Base-by-base conservation (phyloP, 2,888 invertebrate genomes). In the Cryptocephalus primarius region DNA sequence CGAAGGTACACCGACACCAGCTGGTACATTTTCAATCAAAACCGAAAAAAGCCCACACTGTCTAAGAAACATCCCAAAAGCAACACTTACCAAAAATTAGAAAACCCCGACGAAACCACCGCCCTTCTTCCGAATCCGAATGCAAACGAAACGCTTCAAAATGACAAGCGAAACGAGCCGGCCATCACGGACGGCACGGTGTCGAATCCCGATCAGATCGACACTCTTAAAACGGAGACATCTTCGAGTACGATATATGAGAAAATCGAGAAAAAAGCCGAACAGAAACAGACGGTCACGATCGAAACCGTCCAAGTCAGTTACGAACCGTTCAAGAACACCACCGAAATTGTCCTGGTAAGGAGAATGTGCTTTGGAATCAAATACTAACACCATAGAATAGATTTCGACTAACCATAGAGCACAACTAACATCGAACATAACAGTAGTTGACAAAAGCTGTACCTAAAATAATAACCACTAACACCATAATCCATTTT, bases 1-100 rank as follows among this genome's bases (percentile, higher is more conserved):
- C 80, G 81, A 56, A 75, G 83, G 61, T 84, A 82, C 66, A 78
- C 80, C 56, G 84, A 84, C 67, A 83, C 84, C 47, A 82, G 83
- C 63, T 83, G 83, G 76, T 81, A 80, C 66, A 83, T 84, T 52
- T 82, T 83, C 65, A 77, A 80, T 51, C 79, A 79, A 61, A 82
- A 82, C 51, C 59, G 59, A 45, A 58, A 56, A 55, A 60, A 59
- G 50, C 36, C 46, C 47, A 14, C 34, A 13, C 22, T 22, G 3
- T 22, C 22, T 22, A 22, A 22, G 22, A 22, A 22, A 22, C 22
- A 22, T 6, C 22, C 22, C 22, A 22, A 22, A 22, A 22, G 22
- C 22, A 22, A 22, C 22, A 22, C 22, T 6, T 22, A 22, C 22
- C 22, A 22, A 22, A 22, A 22, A 22, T 22, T 22, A 48, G 39